Evolutionary conservation across 1,140 invertebrate species (phyloP).

Genomic region (Conus betulinus): DNA sequence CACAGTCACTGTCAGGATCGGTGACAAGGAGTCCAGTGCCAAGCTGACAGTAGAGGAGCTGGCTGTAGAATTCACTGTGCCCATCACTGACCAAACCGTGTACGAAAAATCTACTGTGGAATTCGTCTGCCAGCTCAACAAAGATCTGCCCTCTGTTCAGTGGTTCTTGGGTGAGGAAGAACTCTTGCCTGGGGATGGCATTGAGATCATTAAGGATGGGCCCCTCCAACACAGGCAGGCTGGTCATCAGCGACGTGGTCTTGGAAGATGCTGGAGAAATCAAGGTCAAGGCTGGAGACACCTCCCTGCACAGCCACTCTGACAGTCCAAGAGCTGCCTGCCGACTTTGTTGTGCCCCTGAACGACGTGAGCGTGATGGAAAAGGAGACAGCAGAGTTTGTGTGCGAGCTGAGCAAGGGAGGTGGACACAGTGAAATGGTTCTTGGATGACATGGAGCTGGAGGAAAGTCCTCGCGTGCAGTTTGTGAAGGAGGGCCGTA

Average conservation of each 20-base stretch:
- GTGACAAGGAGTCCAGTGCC: conserved; percentile 89
- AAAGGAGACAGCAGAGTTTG: conserved; percentile 52
- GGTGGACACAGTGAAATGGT: conserved; percentile 66
- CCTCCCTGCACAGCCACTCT: conserved; percentile 63
- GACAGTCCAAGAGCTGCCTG: conserved; percentile 56
- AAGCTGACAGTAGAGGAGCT: conserved; percentile 87
- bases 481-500: conserved; percentile 64
- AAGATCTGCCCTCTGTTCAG: conserved; percentile 81
- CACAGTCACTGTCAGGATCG: conserved; percentile 87
- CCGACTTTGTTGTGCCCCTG: conserved; percentile 48
- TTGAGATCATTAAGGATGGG: conserved; percentile 79
- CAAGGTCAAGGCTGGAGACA: conserved; percentile 63
- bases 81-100: conserved; percentile 58
- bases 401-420: conserved; percentile 55
- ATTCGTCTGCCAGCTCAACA: conserved; percentile 94
- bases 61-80: conserved; percentile 57
- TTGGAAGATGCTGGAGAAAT: conserved; percentile 64
- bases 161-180: conserved; percentile 75
- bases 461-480: conserved; percentile 62
- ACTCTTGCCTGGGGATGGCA: conserved; percentile 81
- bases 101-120: conserved; percentile 90
- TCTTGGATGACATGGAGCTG: conserved; percentile 72
- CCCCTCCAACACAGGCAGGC: conserved; percentile 59
- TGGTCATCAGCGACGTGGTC: conserved; percentile 65
- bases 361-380: conserved; percentile 56